These are phyloP conservation scores for Catocala nupta DNA, from an alignment of 2,888 invertebrate genomes.

Conservation along the genomic window DNA sequence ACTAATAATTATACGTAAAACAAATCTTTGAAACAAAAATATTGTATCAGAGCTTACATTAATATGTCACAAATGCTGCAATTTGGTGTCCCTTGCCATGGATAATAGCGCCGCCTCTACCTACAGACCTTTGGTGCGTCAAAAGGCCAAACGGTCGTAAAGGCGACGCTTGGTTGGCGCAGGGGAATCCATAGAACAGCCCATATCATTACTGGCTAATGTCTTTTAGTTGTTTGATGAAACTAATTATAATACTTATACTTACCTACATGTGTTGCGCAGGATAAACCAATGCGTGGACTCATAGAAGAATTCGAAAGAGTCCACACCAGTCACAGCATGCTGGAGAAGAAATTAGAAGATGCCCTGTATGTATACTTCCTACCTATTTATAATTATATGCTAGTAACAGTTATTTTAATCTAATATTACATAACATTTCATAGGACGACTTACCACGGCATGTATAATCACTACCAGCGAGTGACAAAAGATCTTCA, in stretches of 20 bases:
- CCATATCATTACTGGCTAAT: no score
- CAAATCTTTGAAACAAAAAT: no score
- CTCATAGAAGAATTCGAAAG: constrained; percentile 91
- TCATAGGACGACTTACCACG: constrained; percentile 89
- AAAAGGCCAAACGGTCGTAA: no score
- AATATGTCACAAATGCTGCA: no score
- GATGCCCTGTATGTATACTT: constrained; percentile 88
- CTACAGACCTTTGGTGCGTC: no score
- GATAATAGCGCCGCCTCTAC: no score
- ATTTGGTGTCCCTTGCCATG: no score
- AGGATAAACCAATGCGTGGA: constrained; percentile 92
- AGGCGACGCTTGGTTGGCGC: no score
- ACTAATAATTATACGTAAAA: no score
- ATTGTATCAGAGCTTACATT: no score
- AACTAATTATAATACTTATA: neutral
- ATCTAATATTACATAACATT: neutral
- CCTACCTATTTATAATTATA: neutral
- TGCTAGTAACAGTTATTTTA: neutral
- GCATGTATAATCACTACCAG: constrained; percentile 77
- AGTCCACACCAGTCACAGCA: constrained; percentile 89
- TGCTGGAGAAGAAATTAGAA: constrained; percentile 90
- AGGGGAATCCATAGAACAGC: no score
- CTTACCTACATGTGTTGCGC: constrained; percentile 17
- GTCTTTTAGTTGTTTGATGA: no score
- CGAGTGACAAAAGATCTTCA: constrained; percentile 90